A percentile compares a stretch with the other conserved stretches of the same genome.
These are phyloP conservation scores for Anolis sagrei DNA, from an alignment of 2,113 vertebrate genomes.

Conservation along the genomic window DNA sequence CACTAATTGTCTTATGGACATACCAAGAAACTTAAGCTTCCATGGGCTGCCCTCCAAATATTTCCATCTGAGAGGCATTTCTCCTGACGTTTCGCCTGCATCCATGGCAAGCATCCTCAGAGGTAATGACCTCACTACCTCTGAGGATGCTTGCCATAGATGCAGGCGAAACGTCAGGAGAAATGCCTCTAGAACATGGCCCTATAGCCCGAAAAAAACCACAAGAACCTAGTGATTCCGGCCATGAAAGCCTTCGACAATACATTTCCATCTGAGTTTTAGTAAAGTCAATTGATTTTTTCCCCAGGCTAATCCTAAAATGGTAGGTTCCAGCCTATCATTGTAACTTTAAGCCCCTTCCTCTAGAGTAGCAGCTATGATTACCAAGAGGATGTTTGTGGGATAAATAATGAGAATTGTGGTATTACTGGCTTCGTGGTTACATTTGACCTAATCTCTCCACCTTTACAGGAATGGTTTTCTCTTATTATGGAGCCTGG, in stretches of 20 bases:
- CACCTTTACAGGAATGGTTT: constrained; percentile 40
- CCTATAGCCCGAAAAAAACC: too few species aligned
- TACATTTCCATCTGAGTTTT: constrained; percentile 3
- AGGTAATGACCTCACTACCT: too few species aligned
- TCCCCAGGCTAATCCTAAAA: constrained; percentile 22
- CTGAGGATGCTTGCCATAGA: too few species aligned
- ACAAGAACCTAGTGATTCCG: too few species aligned
- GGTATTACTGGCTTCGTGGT: not conserved
- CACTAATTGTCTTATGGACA: not conserved
- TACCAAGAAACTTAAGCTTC: not conserved
- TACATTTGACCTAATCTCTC: constrained; percentile 31
- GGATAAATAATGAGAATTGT: constrained; percentile 3
- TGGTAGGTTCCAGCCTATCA: not conserved
- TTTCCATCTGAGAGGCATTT: constrained; percentile 10
- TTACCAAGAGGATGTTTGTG: not conserved
- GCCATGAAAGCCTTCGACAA: too few species aligned
- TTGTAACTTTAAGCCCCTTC: constrained; percentile 8
- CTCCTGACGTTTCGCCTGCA: too few species aligned
- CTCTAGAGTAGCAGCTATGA: constrained; percentile 18
- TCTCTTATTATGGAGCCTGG: constrained; percentile 31
- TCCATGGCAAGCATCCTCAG: too few species aligned
- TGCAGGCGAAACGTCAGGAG: too few species aligned
- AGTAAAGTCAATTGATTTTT: not conserved
- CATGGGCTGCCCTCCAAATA: not conserved
- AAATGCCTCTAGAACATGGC: too few species aligned